Conservation (phyloP, 2,888 invertebrate species). For the Thecophora atra region DNA sequence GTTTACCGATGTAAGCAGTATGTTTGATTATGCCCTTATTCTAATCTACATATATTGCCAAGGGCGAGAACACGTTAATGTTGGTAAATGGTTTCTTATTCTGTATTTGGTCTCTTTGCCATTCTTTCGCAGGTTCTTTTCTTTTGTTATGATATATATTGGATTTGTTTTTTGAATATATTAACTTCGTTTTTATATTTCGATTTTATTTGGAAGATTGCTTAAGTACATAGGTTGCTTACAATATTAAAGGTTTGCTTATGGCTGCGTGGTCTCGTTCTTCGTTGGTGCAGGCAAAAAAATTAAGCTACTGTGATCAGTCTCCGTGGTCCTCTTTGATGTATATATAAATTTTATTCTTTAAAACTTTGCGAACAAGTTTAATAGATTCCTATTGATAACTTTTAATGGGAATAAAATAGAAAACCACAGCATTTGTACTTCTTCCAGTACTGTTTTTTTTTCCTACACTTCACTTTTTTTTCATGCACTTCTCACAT, state of each 20-base stretch:
- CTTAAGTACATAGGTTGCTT: conserved; percentile 37
- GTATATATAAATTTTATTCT: too few relatives aligned
- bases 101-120: conserved; percentile 3
- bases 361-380: not conserved
- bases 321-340: conserved; percentile 14
- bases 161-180: conserved; percentile 23
- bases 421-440: too few relatives aligned
- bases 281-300: conserved; percentile 26
- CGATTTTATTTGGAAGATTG: conserved; percentile 28
- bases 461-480: not conserved
- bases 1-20: conserved; percentile 17
- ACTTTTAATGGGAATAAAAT: not conserved
- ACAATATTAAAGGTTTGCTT: conserved; percentile 4
- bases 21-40: conserved; percentile 10
- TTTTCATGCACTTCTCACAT: not conserved
- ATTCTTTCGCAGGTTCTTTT: not conserved
- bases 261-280: not conserved
- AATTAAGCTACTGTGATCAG: conserved; percentile 13
- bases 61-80: conserved; percentile 15
- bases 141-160: conserved; percentile 5
- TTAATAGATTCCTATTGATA: not conserved
- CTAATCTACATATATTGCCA: not conserved
- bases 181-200: conserved; percentile 16
- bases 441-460: not conserved
- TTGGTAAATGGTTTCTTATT: not conserved